Evolutionary conservation across 2,113 vertebrate genomes (phyloP), one percentile per base, ranked within the genome.

Genomic region (Myodes glareolus): DNA sequence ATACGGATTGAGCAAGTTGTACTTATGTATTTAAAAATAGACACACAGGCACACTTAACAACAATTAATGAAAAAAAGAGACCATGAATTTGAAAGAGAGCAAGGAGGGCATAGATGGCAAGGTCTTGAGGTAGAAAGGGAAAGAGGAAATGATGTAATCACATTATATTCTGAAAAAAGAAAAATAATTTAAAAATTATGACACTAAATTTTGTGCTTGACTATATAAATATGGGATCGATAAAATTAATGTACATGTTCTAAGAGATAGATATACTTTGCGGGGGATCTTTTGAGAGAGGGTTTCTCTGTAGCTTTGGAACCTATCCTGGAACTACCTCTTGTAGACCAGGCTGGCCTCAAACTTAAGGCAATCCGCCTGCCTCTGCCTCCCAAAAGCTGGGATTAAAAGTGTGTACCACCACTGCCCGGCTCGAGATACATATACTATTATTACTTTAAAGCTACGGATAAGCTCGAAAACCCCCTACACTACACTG

Each of bases 101-200:
- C 42, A 77, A 77, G 25, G 25, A 29, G 42, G 12, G 36, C 3
- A 13, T 77, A 50, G 45, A 77, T 50, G 45, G 27, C 45, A 77
- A 7, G 42, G 42, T 47, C 39, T 50, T 47, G 13, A 45, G 11
- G 73, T 6, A 75, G 39, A 72, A 72, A 21, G 21, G 39, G 39
- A 75, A 75, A 39, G 23, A 42, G 4, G 39, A 75, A 75, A 42
- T 42, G 39, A 42, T 42, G 39, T 12, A 47, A 77, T 47, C 75
- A 31, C 13, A 77, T 77, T 47, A 29, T 50, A 77, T 47, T 77
- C 42, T 47, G 13, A 77, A 77, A 47, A 72, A 75, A 31, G 65
- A 67, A 27, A 75, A 75, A 10, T 65, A 89, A n/a, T 50, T 78
- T 67, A 91, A 95, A 93, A 95, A 78, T 68, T 55, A 94, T 65